Conservation (phyloP, 2,888 invertebrate species). For the Panzeria rudis region DNA sequence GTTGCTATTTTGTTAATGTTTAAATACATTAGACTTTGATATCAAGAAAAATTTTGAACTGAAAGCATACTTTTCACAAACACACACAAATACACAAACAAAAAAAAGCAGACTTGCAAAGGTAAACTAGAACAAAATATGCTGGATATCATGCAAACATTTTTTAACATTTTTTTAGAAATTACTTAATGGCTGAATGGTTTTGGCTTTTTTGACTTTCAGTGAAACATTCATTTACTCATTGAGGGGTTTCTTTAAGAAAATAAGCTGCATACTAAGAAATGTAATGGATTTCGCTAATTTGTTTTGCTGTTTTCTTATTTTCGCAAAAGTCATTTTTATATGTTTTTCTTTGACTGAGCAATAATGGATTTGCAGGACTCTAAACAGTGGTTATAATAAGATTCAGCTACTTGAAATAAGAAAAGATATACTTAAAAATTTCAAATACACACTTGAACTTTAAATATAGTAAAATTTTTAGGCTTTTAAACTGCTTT, state of each 20-base stretch:
- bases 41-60: slow-evolving; percentile 24
- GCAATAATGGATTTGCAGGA: neutral
- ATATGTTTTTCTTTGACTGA: neutral
- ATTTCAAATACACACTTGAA: no score
- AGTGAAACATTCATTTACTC: slow-evolving; percentile 5
- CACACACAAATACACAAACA: neutral
- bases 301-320: slow-evolving; percentile 57
- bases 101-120: neutral
- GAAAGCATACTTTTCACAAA: slow-evolving; percentile 12
- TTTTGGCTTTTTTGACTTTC: slow-evolving; percentile 44
- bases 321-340: slow-evolving; percentile 48
- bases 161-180: neutral
- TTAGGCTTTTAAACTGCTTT: no score
- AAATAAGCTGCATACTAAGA: slow-evolving; percentile 31
- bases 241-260: neutral
- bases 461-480: no score
- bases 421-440: no score
- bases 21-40: slow-evolving; percentile 63
- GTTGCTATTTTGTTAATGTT: slow-evolving; percentile 50
- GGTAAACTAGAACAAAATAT: slow-evolving; percentile 19
- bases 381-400: neutral
- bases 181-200: slow-evolving; percentile 35
- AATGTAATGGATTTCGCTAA: slow-evolving; percentile 70
- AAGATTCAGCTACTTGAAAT: neutral
- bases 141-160: slow-evolving; percentile 16